Conservation (phyloP, 2,113 vertebrate species). For the Oplegnathus fasciatus region DNA sequence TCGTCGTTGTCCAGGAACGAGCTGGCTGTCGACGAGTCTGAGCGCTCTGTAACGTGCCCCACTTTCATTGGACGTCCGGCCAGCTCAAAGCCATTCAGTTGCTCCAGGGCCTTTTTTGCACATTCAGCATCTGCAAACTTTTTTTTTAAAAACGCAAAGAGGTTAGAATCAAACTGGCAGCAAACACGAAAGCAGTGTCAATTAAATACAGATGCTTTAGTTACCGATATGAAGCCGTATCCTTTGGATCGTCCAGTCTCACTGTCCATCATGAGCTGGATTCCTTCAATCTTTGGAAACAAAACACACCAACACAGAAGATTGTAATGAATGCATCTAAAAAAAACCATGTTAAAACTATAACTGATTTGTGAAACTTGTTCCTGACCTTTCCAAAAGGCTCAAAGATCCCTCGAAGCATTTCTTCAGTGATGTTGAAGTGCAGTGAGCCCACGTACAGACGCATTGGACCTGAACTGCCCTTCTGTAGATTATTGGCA, state of each 20-base stretch:
- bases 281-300: conserved; percentile 93
- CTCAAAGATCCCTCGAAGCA: conserved; percentile 98
- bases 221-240: conserved; percentile 99
- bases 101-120: conserved; percentile 98
- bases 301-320: background rate
- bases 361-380: background rate
- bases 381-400: conserved; percentile 93
- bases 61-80: conserved; percentile 99
- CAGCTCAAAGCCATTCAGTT: conserved; percentile 97
- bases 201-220: background rate
- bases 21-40: conserved; percentile 96
- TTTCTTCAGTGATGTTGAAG: conserved; percentile 99
- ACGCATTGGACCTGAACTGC: conserved; percentile 96
- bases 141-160: conserved; percentile 53
- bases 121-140: conserved; percentile 98
- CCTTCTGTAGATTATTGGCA: conserved; percentile 96
- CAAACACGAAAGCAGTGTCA: background rate
- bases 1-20: conserved; percentile 98
- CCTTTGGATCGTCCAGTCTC: conserved; percentile 98
- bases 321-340: background rate
- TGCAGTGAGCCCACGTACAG: conserved; percentile 97
- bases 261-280: conserved; percentile 99
- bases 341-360: background rate
- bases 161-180: background rate
- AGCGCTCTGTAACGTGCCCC: conserved; percentile 96